Conservation (phyloP, 2,888 invertebrate genomes). For the Hedychridium roseum region DNA sequence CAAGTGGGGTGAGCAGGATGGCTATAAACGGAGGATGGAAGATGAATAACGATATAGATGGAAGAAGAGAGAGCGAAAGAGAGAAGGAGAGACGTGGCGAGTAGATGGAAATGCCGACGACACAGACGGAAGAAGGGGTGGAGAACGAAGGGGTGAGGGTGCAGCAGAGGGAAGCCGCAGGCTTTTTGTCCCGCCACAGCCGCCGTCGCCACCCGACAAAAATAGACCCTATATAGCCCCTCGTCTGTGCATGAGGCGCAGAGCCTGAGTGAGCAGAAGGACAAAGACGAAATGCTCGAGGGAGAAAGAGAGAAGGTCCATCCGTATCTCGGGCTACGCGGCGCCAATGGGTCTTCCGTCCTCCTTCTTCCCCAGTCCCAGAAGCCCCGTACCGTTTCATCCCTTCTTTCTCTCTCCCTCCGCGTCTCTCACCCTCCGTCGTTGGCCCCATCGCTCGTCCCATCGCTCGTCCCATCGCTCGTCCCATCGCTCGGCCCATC, state of each 20-base stretch:
- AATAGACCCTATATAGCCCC: slow-evolving; percentile 51
- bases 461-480: slow-evolving; percentile 3
- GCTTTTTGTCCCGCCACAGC: slow-evolving; percentile 60
- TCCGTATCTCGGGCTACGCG: slow-evolving; percentile 33
- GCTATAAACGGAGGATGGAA: too few species aligned
- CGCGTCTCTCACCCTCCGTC: neutral
- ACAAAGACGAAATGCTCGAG: too few species aligned
- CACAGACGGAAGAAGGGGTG: neutral
- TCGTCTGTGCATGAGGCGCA: slow-evolving; percentile 28
- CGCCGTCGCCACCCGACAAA: slow-evolving; percentile 53
- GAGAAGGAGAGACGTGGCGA: slow-evolving; percentile 31
- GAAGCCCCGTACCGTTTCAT: slow-evolving; percentile 21
- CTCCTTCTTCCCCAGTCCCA: neutral
- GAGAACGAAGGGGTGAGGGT: slow-evolving; percentile 11
- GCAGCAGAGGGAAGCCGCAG: slow-evolving; percentile 49
- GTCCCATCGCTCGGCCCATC: slow-evolving; percentile 1
- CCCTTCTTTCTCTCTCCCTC: neutral
- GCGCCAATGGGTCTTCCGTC: slow-evolving; percentile 41
- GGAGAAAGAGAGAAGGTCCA: too few species aligned
- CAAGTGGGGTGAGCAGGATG: slow-evolving; percentile 19
- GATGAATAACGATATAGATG: too few species aligned
- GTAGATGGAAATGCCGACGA: slow-evolving; percentile 18
- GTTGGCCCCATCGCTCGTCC: slow-evolving; percentile 7
- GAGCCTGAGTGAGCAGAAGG: too few species aligned
- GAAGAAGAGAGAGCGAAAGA: slow-evolving; percentile 22